Evolutionary conservation across 2,113 vertebrate genomes (phyloP).

Genomic region (Esox niger): DNA sequence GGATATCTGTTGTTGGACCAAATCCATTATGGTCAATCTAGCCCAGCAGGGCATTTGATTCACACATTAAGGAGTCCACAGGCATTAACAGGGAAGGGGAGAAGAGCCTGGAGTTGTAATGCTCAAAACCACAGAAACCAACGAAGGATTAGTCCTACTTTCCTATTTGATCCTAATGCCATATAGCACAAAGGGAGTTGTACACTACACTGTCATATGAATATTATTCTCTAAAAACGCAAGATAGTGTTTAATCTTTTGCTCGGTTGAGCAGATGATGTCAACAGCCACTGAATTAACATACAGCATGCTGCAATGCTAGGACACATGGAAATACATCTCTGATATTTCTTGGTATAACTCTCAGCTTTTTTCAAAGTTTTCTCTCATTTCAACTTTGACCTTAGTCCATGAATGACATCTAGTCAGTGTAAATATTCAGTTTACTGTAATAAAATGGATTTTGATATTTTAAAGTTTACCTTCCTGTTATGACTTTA

Average conservation of each 20-base stretch:
- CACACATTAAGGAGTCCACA: constrained; percentile 72
- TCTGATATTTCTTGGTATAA: constrained; percentile 62
- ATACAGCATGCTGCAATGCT: constrained; percentile 41
- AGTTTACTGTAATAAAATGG: not conserved
- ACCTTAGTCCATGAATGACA: constrained; percentile 47
- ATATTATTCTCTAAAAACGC: constrained; percentile 42
- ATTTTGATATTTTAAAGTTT: not conserved
- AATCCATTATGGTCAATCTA: constrained; percentile 73
- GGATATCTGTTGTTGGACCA: constrained; percentile 69
- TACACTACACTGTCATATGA: constrained; percentile 60
- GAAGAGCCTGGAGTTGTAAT: constrained; percentile 74
- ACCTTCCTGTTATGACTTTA: not conserved
- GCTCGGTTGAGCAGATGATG: constrained; percentile 66
- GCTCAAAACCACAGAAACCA: constrained; percentile 76
- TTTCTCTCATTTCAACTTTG: constrained; percentile 61
- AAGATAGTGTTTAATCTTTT: constrained; percentile 62
- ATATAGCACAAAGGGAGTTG: constrained; percentile 56
- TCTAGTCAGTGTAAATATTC: constrained; percentile 38
- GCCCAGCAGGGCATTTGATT: constrained; percentile 68
- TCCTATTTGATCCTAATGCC: constrained; percentile 63
- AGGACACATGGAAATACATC: constrained; percentile 53
- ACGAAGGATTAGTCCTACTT: constrained; percentile 64
- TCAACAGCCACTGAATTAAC: constrained; percentile 60
- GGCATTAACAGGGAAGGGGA: constrained; percentile 69
- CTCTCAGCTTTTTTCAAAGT: constrained; percentile 59